These are phyloP conservation scores for Tortrix viridana DNA, from an alignment of 2,888 invertebrate genomes.

Conservation along the genomic window DNA sequence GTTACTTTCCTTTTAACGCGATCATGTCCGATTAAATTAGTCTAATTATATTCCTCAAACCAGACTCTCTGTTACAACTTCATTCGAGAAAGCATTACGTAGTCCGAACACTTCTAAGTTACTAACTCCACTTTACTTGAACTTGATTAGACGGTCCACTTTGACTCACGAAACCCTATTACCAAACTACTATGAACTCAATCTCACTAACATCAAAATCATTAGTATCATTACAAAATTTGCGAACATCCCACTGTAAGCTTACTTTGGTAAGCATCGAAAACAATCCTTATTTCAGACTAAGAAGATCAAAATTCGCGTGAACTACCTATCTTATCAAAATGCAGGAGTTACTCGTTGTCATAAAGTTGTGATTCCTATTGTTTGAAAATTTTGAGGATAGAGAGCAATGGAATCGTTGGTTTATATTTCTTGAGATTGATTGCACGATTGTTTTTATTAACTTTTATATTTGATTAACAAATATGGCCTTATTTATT, in stretches of 20 bases:
- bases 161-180: slow-evolving; percentile 6
- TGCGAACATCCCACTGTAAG: background rate
- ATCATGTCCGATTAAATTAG: background rate
- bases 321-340: background rate
- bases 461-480: no score
- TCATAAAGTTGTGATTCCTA: no score
- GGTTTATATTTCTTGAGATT: no score
- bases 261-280: background rate
- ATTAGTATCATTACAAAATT: slow-evolving; percentile 14
- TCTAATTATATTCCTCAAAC: background rate
- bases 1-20: no score
- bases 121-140: background rate
- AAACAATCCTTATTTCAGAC: background rate
- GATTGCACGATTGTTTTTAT: no score
- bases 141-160: background rate
- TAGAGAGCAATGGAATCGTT: no score
- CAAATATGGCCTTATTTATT: no score
- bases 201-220: slow-evolving; percentile 4
- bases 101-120: background rate
- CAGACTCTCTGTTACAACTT: background rate
- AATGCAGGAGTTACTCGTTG: background rate
- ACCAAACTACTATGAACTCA: slow-evolving; percentile 17
- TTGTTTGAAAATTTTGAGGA: no score
- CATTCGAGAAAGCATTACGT: background rate
- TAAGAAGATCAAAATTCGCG: background rate